Conservation (phyloP, 2,113 vertebrate genomes). For the Sula dactylatra region DNA sequence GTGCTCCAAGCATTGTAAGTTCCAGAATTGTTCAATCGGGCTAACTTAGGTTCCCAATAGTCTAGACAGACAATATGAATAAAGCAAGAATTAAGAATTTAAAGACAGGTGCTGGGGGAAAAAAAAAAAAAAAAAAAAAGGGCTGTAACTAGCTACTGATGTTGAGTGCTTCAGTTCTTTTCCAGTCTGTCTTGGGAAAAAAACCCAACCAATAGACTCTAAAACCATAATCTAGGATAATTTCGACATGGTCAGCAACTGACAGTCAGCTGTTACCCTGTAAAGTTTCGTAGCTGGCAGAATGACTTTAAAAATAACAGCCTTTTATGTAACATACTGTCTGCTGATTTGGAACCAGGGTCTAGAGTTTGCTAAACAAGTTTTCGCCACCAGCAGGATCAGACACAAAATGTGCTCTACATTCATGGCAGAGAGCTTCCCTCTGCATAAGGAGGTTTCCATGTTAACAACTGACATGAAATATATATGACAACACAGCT, state of each 20-base stretch:
- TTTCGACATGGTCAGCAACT: background rate
- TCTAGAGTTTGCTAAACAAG: background rate
- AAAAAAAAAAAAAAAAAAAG: background rate
- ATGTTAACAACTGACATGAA: background rate
- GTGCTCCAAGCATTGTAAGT: constrained; percentile 93
- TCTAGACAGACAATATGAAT: constrained; percentile 65
- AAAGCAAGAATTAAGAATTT: background rate
- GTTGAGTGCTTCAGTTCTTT: background rate
- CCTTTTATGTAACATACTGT: background rate
- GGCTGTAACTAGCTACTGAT: background rate
- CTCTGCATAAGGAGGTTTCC: background rate
- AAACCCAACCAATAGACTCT: background rate
- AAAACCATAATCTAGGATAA: background rate
- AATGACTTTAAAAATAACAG: background rate
- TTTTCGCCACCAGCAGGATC: background rate
- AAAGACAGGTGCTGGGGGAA: background rate
- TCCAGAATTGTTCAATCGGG: constrained; percentile 86
- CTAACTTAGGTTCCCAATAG: constrained; percentile 86
- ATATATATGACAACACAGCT: background rate
- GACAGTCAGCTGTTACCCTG: background rate
- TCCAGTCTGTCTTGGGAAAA: background rate
- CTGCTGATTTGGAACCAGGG: background rate
- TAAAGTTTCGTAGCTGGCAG: background rate
- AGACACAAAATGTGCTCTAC: background rate
- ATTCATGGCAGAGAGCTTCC: background rate